phyloP scores from a whole-genome alignment of 1,140 invertebrate species.

The Coelopa frigida region DNA sequence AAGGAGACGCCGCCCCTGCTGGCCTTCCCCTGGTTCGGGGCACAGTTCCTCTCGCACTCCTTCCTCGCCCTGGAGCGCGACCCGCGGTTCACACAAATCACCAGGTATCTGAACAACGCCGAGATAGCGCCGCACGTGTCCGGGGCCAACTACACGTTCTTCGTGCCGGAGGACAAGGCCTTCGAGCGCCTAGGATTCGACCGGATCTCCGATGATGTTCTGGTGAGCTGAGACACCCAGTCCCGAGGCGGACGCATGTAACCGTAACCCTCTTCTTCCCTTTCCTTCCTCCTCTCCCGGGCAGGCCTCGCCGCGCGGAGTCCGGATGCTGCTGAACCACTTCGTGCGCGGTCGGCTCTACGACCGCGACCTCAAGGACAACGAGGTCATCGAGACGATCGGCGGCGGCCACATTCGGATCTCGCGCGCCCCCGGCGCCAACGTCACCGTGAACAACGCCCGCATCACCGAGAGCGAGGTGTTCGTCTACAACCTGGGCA shows the following conservation, averaged over 20 bases:
- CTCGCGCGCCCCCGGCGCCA: constrained; percentile 47
- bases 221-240: constrained; percentile 29
- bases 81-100: constrained; percentile 50
- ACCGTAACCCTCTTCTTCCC: not conserved
- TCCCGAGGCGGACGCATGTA: not conserved
- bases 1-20: constrained; percentile 57
- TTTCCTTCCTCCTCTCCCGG: not conserved
- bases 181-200: constrained; percentile 51
- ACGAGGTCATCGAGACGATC: constrained; percentile 47
- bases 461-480: constrained; percentile 53
- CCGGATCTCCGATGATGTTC: constrained; percentile 51
- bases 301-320: constrained; percentile 47
- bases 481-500: constrained; percentile 56
- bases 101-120: constrained; percentile 52
- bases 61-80: constrained; percentile 53
- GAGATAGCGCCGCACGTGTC: constrained; percentile 53
- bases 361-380: constrained; percentile 51
- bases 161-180: constrained; percentile 54
- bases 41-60: constrained; percentile 56
- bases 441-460: constrained; percentile 50
- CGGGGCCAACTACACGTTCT: constrained; percentile 56
- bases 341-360: constrained; percentile 55
- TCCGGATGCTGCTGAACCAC: constrained; percentile 54
- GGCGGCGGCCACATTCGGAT: constrained; percentile 51
- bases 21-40: constrained; percentile 56